Conservation (phyloP, 2,797 vertebrate genomes). For the Tauraco hartlaubi region DNA sequence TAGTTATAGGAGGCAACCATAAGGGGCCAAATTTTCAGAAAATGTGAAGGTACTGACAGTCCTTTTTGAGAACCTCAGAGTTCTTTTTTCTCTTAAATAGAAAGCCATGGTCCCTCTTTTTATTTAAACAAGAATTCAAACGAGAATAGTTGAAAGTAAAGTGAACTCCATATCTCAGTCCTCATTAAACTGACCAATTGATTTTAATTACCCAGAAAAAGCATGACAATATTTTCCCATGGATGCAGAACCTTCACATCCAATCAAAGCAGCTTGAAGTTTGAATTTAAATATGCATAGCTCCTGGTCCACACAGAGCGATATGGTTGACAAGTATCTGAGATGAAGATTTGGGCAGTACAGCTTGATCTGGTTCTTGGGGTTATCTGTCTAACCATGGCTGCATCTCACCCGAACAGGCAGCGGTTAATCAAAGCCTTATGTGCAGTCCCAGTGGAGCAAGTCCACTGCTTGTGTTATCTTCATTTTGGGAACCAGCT, state of each 20-base stretch:
- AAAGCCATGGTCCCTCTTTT: background rate
- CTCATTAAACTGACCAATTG: slow-evolving; percentile 27
- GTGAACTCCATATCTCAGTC: background rate
- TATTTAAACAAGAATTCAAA: background rate
- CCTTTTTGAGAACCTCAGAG: background rate
- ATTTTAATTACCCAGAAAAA: slow-evolving; percentile 41
- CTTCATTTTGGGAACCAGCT: background rate
- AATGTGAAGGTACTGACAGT: background rate
- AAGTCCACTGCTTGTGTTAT: background rate
- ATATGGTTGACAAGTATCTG: background rate
- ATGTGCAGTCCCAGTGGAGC: background rate
- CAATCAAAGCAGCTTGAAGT: background rate
- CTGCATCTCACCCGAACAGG: background rate
- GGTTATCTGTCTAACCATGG: background rate
- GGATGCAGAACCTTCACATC: background rate
- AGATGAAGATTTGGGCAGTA: background rate
- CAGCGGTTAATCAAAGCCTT: slow-evolving; percentile 10
- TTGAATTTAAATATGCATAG: slow-evolving; percentile 14
- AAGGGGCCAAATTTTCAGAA: background rate
- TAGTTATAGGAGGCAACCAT: background rate
- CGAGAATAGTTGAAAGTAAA: background rate
- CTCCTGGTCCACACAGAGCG: background rate
- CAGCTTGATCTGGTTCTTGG: slow-evolving; percentile 11
- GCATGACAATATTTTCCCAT: background rate
- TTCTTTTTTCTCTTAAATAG: background rate